Evolutionary conservation across 2,797 vertebrate genomes (phyloP), one percentile per base, ranked within the genome.

Genomic region (Brachyalestes nurse): DNA sequence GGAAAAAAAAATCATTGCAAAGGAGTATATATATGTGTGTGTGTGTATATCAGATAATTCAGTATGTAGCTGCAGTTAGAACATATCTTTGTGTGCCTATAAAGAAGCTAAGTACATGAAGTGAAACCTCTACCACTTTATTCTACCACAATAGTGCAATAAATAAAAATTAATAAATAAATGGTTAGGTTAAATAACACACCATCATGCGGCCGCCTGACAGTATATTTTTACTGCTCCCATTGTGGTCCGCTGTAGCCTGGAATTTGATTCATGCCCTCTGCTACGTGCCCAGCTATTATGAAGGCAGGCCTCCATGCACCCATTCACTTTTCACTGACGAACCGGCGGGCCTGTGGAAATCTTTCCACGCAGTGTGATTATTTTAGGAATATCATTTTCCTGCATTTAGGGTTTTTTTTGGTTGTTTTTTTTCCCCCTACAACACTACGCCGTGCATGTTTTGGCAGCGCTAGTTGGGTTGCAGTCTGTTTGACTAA

Each of bases 401-500:
- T 91, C 83, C 78, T 77, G 62, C 78, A 81, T 87, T 84, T 83
- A 87, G 85, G 34, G 0, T 2, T 34, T 34, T 34, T 34, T 34
- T 28, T 28, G 28, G 28, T 28, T 34, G 34, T 34, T 34, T 2
- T 34, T 90, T 87, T 61, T 57, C 34, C 62, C 21, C 72, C 85
- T 81, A 74, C 87, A 87, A 90, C 86, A 90, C 89, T 88, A 90
- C 79, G 85, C 88, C 82, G 86, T 92, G 92, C 90, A 74, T 93
- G 88, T 89, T 93, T 93, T 94, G 92, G 93, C 92, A 88, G 86
- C 77, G 83, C 79, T 82, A 74, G 53, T 89, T 83, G 91, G 92
- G 91, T 89, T 91, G 88, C 83, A 91, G 88, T 90, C 91, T 93
- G 91, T 94, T 94, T 94, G 91, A 91, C 88, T 93, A 91, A 91